Percentiles rank a stretch among this genome's conserved stretches.
These are phyloP conservation scores for Microdon myrmicae DNA, from an alignment of 2,888 invertebrate species.

Conservation along the genomic window DNA sequence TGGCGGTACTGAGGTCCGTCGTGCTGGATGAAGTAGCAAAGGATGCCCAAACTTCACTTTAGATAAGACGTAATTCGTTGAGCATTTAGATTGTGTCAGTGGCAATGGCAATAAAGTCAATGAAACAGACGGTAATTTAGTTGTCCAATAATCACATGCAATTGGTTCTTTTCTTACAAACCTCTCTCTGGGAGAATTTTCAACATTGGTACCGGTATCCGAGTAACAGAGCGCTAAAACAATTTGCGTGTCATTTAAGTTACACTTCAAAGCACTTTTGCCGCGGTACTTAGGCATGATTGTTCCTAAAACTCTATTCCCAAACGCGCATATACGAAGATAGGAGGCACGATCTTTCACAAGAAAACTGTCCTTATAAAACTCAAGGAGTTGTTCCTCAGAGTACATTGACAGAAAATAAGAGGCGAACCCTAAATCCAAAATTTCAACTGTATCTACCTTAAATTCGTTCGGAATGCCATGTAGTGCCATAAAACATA, in stretches of 20 bases:
- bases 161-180: too few relatives aligned
- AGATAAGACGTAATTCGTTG: constrained; percentile 48
- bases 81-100: constrained; percentile 55
- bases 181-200: constrained; percentile 37
- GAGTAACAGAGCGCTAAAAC: constrained; percentile 56
- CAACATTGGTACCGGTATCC: constrained; percentile 53
- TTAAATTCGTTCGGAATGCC: constrained; percentile 48
- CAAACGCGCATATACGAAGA: constrained; percentile 48
- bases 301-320: constrained; percentile 56
- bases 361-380: constrained; percentile 56
- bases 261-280: constrained; percentile 55
- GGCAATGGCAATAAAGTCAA: constrained; percentile 55
- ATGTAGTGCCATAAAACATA: constrained; percentile 54
- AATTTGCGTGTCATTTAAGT: constrained; percentile 58
- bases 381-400: constrained; percentile 50
- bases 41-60: constrained; percentile 53
- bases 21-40: constrained; percentile 53
- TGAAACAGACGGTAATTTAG: constrained; percentile 52
- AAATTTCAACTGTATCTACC: constrained; percentile 56
- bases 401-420: constrained; percentile 30
- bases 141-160: too few relatives aligned
- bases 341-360: constrained; percentile 48
- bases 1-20: constrained; percentile 53
- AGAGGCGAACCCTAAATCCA: constrained; percentile 55
- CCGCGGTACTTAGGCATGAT: constrained; percentile 58